Conservation (phyloP, 2,888 invertebrate genomes). For the Exocentrus adspersus region DNA sequence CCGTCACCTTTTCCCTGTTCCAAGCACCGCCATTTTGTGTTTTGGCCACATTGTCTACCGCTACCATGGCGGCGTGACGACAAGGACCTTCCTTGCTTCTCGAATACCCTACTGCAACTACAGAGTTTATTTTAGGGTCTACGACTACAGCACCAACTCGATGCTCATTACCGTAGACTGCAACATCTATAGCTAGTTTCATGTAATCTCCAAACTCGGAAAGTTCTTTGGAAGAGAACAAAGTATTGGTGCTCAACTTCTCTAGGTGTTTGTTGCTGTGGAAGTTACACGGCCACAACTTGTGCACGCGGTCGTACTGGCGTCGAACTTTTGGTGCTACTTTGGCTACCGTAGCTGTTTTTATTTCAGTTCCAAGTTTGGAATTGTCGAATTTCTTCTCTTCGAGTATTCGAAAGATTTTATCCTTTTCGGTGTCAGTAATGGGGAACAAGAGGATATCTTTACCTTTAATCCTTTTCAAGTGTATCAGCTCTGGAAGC, state of each 20-base stretch:
- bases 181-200: conserved; percentile 68
- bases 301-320: conserved; percentile 72
- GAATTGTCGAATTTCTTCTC: conserved; percentile 65
- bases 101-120: conserved; percentile 76
- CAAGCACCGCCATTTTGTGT: conserved; percentile 85
- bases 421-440: conserved; percentile 48
- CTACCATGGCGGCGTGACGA: conserved; percentile 86
- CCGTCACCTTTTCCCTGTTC: conserved; percentile 49
- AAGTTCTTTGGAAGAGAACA: conserved; percentile 70
- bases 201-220: conserved; percentile 70
- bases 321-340: conserved; percentile 71
- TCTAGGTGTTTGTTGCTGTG: conserved; percentile 83
- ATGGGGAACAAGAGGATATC: conserved; percentile 68
- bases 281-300: conserved; percentile 85
- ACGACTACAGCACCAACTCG: conserved; percentile 73
- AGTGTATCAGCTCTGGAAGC: conserved; percentile 71
- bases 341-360: conserved; percentile 69
- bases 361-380: conserved; percentile 66
- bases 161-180: conserved; percentile 53
- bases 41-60: conserved; percentile 85
- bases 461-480: conserved; percentile 76
- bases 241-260: conserved; percentile 69
- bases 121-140: conserved; percentile 73
- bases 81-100: conserved; percentile 72
- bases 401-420: conserved; percentile 57